A percentile compares a stretch with the other conserved stretches of the same genome.
Conservation (phyloP, 1,140 invertebrate genomes). For the Paramacrobiotus metropolitanus region DNA sequence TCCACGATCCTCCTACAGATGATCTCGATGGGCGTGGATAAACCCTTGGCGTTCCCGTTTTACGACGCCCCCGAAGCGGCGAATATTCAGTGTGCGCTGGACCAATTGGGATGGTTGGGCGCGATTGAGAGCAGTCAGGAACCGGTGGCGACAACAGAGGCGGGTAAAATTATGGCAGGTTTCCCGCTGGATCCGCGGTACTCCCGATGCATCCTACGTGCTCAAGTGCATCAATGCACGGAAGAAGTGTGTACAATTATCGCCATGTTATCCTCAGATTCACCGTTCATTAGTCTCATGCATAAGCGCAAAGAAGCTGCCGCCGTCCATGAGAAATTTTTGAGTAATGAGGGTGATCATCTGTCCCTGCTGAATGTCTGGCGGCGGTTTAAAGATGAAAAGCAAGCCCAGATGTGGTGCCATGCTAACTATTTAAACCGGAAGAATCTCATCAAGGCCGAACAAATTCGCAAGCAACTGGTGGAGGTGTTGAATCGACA, state of each 20-base stretch:
- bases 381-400: constrained; percentile 36
- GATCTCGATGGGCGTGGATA: constrained; percentile 51
- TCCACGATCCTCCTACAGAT: constrained; percentile 52
- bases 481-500: constrained; percentile 43
- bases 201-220: constrained; percentile 31
- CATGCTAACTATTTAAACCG: constrained; percentile 64
- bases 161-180: constrained; percentile 59
- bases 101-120: constrained; percentile 15
- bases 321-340: constrained; percentile 49
- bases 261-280: constrained; percentile 40
- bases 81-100: constrained; percentile 17
- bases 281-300: constrained; percentile 29
- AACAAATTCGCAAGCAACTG: constrained; percentile 57
- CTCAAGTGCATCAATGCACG: constrained; percentile 20
- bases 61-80: constrained; percentile 59
- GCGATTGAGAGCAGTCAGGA: background rate
- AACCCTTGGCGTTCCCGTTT: constrained; percentile 60
- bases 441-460: constrained; percentile 56
- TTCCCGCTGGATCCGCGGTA: constrained; percentile 80
- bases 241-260: constrained; percentile 55
- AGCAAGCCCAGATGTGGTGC: constrained; percentile 57
- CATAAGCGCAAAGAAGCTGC: constrained; percentile 37
- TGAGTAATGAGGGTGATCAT: constrained; percentile 67
- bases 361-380: constrained; percentile 73
- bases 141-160: constrained; percentile 33